phyloP scores from a whole-genome alignment of 2,113 vertebrate species.

The Eubucco bourcierii region DNA sequence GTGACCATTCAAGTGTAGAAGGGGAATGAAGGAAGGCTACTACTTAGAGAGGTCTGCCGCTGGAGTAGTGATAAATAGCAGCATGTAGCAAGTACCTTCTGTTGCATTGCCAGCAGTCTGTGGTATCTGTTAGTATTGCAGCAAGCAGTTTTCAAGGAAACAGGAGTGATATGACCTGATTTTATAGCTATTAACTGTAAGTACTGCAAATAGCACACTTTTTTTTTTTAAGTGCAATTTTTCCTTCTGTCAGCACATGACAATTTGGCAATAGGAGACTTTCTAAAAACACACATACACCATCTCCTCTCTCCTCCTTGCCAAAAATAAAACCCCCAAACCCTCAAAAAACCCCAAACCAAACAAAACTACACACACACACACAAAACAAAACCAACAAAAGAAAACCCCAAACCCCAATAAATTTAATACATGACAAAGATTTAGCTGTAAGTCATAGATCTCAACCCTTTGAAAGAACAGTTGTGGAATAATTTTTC shows the following conservation, averaged over 20 bases:
- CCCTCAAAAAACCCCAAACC: too few relatives aligned
- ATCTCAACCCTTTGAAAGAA: neutral
- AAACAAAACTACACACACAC: too few relatives aligned
- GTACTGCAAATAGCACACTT: neutral
- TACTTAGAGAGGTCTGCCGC: neutral
- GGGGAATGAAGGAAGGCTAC: conserved; percentile 16
- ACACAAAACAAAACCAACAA: too few relatives aligned
- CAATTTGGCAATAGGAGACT: neutral
- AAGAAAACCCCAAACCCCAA: too few relatives aligned
- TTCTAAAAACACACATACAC: neutral
- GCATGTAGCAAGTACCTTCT: conserved; percentile 58
- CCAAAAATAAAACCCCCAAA: too few relatives aligned
- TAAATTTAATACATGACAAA: neutral
- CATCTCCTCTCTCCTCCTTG: too few relatives aligned
- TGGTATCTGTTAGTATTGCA: neutral
- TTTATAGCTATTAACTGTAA: neutral
- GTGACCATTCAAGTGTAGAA: conserved; percentile 63
- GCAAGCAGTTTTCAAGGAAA: neutral
- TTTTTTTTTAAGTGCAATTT: neutral
- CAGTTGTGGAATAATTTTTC: neutral
- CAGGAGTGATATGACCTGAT: neutral
- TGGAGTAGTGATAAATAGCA: conserved; percentile 15
- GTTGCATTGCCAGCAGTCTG: neutral
- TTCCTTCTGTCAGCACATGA: neutral
- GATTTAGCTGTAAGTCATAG: neutral